phyloP scores from a whole-genome alignment of 2,888 invertebrate genomes.

The Sphinx pinastri region DNA sequence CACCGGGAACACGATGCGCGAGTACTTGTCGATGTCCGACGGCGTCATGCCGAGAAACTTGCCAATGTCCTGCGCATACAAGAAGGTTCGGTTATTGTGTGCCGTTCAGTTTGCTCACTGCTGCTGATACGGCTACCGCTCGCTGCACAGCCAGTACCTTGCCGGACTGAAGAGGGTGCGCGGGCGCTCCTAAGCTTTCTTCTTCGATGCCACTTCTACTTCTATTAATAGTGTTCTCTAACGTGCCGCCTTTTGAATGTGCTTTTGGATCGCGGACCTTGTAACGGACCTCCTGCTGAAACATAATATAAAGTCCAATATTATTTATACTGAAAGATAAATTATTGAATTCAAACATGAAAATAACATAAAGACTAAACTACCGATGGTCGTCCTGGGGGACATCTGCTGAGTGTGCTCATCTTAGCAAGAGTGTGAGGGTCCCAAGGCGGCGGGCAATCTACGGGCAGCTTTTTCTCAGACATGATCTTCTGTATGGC shows the following conservation, averaged over 20 bases:
- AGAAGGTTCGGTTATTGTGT: not conserved
- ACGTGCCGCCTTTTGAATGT: slow-evolving; percentile 93
- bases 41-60: slow-evolving; percentile 94
- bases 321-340: not conserved
- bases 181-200: slow-evolving; percentile 82
- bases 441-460: slow-evolving; percentile 88
- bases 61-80: slow-evolving; percentile 87
- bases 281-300: slow-evolving; percentile 93
- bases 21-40: slow-evolving; percentile 98
- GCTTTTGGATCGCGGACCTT: slow-evolving; percentile 96
- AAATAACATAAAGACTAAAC: not conserved
- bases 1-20: slow-evolving; percentile 97
- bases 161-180: slow-evolving; percentile 91
- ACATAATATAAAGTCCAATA: slow-evolving; percentile 3
- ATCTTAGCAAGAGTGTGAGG: slow-evolving; percentile 85
- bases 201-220: slow-evolving; percentile 84
- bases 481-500: slow-evolving; percentile 94
- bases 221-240: slow-evolving; percentile 94
- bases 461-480: slow-evolving; percentile 92
- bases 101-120: not conserved
- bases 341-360: not conserved
- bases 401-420: slow-evolving; percentile 86
- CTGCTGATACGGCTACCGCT: too few species aligned
- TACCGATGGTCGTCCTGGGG: slow-evolving; percentile 43
- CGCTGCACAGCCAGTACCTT: slow-evolving; percentile 75